Evolutionary conservation across 2,888 invertebrate genomes (phyloP).

Genomic region (Ditula angustiorana): DNA sequence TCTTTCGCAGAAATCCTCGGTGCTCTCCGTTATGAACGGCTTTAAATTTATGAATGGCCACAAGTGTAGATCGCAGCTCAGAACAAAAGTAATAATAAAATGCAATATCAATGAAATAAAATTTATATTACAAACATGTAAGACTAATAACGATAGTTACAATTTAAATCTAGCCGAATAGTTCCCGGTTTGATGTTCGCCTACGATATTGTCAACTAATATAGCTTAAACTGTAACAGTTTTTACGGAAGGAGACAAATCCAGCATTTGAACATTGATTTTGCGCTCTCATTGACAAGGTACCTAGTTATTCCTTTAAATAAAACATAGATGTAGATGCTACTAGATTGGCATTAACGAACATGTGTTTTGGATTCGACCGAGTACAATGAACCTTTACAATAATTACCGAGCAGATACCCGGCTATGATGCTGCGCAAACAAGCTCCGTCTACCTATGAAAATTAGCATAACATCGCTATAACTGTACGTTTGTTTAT

Average conservation of each 20-base stretch:
- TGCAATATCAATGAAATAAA: background rate
- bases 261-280: too few relatives aligned
- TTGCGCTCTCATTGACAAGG: background rate
- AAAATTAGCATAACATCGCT: conserved; percentile 33
- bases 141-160: too few relatives aligned
- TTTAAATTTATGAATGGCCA: conserved; percentile 56
- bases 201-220: too few relatives aligned
- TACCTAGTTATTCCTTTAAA: conserved; percentile 18
- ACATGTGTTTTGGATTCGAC: conserved; percentile 54
- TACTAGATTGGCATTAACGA: conserved; percentile 54
- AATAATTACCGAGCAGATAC: conserved; percentile 49
- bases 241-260: too few relatives aligned
- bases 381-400: conserved; percentile 56
- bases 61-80: conserved; percentile 4
- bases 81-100: background rate
- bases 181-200: too few relatives aligned
- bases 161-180: too few relatives aligned
- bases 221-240: too few relatives aligned
- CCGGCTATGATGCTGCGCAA: conserved; percentile 44
- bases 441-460: conserved; percentile 37
- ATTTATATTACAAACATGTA: background rate
- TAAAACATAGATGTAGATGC: conserved; percentile 35
- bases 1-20: conserved; percentile 50
- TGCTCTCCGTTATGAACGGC: conserved; percentile 52
- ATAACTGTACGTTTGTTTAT: conserved; percentile 28